phyloP scores from a whole-genome alignment of 2,888 invertebrate species.

The Diplazon laetatorius region DNA sequence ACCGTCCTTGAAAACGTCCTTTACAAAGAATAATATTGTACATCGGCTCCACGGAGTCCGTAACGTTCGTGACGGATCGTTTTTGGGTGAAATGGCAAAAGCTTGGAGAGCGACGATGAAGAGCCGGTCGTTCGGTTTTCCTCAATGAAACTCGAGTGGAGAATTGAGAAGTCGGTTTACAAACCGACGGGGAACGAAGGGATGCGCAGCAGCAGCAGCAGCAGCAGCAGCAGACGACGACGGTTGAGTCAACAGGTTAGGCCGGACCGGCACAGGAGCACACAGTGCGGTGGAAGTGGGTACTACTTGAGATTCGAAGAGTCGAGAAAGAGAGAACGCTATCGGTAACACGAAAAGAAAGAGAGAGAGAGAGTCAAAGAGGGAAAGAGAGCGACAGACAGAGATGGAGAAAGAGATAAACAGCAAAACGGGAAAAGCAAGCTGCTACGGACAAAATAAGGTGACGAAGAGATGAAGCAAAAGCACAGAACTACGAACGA shows the following conservation, averaged over 20 bases:
- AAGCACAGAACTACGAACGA: constrained; percentile 55
- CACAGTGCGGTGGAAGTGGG: constrained; percentile 11
- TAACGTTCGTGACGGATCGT: constrained; percentile 11
- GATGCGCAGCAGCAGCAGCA: no score
- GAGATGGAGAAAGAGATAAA: no score
- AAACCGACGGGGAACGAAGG: constrained; percentile 4
- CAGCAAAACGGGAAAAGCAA: constrained; percentile 34
- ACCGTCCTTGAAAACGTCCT: neutral
- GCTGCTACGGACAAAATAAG: constrained; percentile 36
- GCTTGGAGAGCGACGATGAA: neutral
- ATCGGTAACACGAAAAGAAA: constrained; percentile 26
- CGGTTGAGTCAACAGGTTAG: constrained; percentile 46
- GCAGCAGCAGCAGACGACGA: constrained; percentile 32
- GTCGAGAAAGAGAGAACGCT: constrained; percentile 1
- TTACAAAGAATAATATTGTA: constrained; percentile 29
- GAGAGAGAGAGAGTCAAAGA: no score
- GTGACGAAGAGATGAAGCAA: constrained; percentile 61
- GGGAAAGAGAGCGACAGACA: no score
- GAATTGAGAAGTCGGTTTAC: neutral
- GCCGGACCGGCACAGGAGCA: neutral
- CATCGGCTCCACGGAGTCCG: constrained; percentile 6
- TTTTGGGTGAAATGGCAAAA: neutral
- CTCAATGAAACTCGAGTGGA: neutral
- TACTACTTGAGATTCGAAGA: constrained; percentile 31
- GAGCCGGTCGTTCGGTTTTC: neutral